phyloP scores from a whole-genome alignment of 2,113 vertebrate species.

The Dendrocopos noguchii region DNA sequence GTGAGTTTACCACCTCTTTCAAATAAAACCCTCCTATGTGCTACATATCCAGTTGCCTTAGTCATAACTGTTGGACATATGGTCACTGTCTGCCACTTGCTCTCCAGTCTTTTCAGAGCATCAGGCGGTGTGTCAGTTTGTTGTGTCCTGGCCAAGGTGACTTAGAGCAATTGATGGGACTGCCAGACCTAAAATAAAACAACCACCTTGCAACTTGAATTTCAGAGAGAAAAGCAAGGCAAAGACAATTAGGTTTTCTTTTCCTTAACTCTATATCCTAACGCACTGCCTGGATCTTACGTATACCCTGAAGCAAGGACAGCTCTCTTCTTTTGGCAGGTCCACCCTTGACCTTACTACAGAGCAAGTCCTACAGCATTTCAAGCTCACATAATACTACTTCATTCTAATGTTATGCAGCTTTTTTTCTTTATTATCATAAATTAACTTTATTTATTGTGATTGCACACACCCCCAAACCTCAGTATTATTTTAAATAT shows the following conservation, averaged over 20 bases:
- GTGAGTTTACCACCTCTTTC: not conserved
- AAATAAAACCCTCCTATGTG: not conserved
- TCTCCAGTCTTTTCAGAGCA: not conserved
- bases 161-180: not conserved
- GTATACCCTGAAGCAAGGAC: not conserved
- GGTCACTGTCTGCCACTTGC: not conserved
- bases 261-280: not conserved
- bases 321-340: not conserved
- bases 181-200: constrained; percentile 1
- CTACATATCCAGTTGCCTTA: not conserved
- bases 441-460: not conserved
- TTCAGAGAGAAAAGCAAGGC: not conserved
- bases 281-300: not conserved
- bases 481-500: not conserved
- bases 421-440: not conserved
- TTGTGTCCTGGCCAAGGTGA: not conserved
- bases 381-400: not conserved
- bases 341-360: not conserved
- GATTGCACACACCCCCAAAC: not conserved
- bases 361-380: not conserved
- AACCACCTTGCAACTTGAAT: not conserved
- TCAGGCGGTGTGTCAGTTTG: not conserved
- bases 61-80: not conserved
- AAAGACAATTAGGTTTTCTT: not conserved
- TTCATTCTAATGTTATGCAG: not conserved